Evolutionary conservation across 2,888 invertebrate genomes (phyloP).

Genomic region (Plagodis dolabraria): DNA sequence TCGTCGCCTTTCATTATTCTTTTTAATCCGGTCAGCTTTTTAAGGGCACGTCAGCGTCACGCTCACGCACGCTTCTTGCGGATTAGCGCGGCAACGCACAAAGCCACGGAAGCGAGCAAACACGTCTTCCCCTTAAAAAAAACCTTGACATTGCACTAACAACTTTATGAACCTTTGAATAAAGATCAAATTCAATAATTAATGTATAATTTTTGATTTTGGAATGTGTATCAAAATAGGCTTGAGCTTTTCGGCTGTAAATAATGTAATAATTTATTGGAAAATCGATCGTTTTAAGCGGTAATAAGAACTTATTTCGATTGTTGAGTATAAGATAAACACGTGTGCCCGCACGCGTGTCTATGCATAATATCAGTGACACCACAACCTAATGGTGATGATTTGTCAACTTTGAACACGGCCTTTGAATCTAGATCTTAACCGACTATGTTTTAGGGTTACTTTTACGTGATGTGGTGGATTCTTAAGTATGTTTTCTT

Average conservation of each 20-base stretch:
- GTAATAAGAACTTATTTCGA: constrained; percentile 46
- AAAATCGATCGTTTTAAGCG: constrained; percentile 38
- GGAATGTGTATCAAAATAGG: constrained; percentile 41
- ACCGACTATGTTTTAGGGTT: background rate
- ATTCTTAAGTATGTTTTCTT: constrained; percentile 55
- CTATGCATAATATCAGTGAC: constrained; percentile 80
- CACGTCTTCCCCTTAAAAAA: constrained; percentile 64
- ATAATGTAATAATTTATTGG: constrained; percentile 25
- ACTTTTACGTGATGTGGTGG: constrained; percentile 1
- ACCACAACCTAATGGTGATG: constrained; percentile 72
- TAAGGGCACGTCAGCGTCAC: constrained; percentile 61
- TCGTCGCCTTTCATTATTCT: constrained; percentile 51
- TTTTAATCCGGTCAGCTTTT: constrained; percentile 64
- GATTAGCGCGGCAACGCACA: constrained; percentile 64
- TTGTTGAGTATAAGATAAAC: constrained; percentile 41
- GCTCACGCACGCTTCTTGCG: constrained; percentile 66
- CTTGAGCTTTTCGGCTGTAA: constrained; percentile 39
- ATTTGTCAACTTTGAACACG: constrained; percentile 71
- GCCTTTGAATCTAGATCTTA: constrained; percentile 19
- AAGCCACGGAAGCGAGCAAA: constrained; percentile 64
- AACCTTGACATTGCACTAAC: constrained; percentile 52
- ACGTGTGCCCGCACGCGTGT: constrained; percentile 67
- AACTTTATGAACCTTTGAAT: constrained; percentile 47
- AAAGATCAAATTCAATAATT: constrained; percentile 44
- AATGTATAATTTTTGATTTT: constrained; percentile 36